A percentile compares a stretch with the other conserved stretches of the same genome.
Evolutionary conservation across 2,113 vertebrate species (phyloP).

Genomic region (Sprattus sprattus): DNA sequence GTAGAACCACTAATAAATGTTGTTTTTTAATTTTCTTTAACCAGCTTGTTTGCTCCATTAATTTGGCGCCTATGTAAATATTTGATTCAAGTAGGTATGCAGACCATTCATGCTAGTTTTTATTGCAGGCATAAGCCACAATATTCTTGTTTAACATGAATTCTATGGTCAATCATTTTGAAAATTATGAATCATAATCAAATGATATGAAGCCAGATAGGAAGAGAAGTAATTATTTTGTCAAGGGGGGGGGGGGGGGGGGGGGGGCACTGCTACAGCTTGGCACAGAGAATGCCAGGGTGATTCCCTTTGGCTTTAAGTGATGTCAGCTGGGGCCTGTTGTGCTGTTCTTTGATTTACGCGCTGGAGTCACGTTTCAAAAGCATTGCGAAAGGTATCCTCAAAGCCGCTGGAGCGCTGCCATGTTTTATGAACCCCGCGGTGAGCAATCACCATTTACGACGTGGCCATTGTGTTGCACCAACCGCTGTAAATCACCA

Average conservation of each 20-base stretch:
- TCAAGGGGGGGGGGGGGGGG: background rate
- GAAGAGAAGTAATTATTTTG: background rate
- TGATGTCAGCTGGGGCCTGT: conserved; percentile 32
- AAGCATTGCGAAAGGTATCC: conserved; percentile 30
- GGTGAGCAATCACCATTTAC: conserved; percentile 54
- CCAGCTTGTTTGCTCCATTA: background rate
- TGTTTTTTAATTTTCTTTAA: background rate
- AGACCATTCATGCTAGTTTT: too few species aligned
- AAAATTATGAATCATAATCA: too few species aligned
- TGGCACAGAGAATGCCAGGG: background rate
- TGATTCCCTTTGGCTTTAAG: conserved; percentile 21
- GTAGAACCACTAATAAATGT: background rate
- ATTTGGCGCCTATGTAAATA: background rate
- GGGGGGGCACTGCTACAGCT: background rate
- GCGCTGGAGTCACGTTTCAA: conserved; percentile 24
- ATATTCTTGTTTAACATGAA: background rate
- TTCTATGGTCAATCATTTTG: background rate
- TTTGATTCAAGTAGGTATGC: background rate
- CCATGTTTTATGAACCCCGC: conserved; percentile 43
- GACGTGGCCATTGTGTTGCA: conserved; percentile 26
- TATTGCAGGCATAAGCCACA: too few species aligned
- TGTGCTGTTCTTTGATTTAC: conserved; percentile 47
- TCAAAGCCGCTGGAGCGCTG: conserved; percentile 29
- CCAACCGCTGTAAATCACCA: conserved; percentile 17
- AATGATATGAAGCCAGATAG: background rate